Evolutionary conservation across 2,888 invertebrate genomes (phyloP).

Genomic region (Ditylenchus weischeri): DNA sequence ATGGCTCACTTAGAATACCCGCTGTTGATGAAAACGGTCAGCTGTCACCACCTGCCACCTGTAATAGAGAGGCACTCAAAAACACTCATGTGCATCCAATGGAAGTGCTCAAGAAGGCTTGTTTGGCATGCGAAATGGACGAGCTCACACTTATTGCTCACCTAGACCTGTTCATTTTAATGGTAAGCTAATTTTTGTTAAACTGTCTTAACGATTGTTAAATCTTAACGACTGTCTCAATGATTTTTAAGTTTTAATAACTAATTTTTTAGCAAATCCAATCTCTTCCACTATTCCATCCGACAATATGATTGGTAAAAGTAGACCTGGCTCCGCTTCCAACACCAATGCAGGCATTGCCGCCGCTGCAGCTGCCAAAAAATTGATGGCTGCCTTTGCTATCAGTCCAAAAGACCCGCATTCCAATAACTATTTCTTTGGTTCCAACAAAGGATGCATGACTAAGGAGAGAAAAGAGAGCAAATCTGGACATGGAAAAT

Average conservation of each 20-base stretch:
- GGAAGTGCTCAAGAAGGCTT: slow-evolving; percentile 16
- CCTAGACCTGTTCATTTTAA: slow-evolving; percentile 22
- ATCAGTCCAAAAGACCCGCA: neutral
- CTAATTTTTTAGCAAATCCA: too few relatives aligned
- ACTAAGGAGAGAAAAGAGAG: too few relatives aligned
- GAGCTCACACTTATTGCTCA: slow-evolving; percentile 35
- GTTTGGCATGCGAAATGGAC: slow-evolving; percentile 32
- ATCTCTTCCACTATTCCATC: neutral
- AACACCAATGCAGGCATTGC: neutral
- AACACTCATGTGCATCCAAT: slow-evolving; percentile 12
- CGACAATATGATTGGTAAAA: neutral
- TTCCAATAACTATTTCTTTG: neutral
- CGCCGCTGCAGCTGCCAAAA: neutral
- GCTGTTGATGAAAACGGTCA: neutral
- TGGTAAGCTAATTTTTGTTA: slow-evolving; percentile 1
- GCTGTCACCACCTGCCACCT: neutral
- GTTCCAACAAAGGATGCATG: too few relatives aligned
- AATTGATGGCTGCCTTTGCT: slow-evolving; percentile 3
- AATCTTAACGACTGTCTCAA: neutral
- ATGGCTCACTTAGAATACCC: slow-evolving; percentile 6
- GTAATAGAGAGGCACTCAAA: neutral
- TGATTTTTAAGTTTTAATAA: neutral
- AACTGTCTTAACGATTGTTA: neutral
- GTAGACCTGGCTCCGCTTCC: neutral
- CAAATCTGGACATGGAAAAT: too few relatives aligned